These are phyloP conservation scores for Apogon hyalosoma DNA, from an alignment of 2,797 vertebrate species.

Conservation along the genomic window DNA sequence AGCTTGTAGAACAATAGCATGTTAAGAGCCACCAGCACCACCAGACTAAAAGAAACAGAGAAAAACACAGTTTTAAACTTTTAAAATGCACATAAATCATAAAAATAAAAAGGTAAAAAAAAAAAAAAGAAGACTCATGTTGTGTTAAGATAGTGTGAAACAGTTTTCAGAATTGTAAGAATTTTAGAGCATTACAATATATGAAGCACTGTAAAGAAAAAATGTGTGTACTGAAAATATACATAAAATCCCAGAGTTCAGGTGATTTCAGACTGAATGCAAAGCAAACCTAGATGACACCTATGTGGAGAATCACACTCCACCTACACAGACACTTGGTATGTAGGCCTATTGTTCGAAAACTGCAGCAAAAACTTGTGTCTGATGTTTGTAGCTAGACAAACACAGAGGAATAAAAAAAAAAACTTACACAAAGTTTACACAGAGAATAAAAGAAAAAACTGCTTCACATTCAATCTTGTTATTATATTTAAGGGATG, in stretches of 20 bases:
- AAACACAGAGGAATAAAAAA: not conserved
- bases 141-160: too few species aligned
- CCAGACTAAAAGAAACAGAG: slow-evolving; percentile 79
- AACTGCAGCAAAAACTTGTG: not conserved
- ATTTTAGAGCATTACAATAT: not conserved
- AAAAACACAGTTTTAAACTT: slow-evolving; percentile 1
- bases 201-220: too few species aligned
- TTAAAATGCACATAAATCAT: not conserved
- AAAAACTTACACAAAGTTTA: not conserved
- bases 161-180: too few species aligned
- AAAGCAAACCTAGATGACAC: too few species aligned
- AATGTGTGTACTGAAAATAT: too few species aligned
- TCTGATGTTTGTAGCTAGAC: too few species aligned
- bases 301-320: not conserved
- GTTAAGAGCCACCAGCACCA: slow-evolving; percentile 91
- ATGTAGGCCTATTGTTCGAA: not conserved
- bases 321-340: not conserved
- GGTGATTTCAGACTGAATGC: too few species aligned
- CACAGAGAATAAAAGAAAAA: not conserved
- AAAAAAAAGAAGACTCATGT: too few species aligned
- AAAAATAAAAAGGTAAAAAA: too few species aligned
- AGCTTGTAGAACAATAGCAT: slow-evolving; percentile 94
- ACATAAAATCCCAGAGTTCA: too few species aligned
- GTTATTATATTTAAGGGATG: not conserved
- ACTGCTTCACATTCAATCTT: not conserved